These are phyloP conservation scores for Dryococelus australis DNA, from an alignment of 2,888 invertebrate species.

Conservation along the genomic window DNA sequence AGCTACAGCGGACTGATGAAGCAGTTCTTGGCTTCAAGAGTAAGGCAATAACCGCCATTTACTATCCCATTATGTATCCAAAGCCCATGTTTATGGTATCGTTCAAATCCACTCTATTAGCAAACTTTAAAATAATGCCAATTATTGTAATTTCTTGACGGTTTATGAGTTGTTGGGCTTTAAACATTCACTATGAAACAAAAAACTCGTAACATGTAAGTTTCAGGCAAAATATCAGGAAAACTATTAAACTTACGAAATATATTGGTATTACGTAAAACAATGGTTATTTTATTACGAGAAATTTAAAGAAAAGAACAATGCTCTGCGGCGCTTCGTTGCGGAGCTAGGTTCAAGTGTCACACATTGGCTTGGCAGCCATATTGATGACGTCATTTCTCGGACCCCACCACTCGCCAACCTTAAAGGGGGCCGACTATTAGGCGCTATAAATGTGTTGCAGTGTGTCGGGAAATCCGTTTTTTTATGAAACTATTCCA, in stretches of 20 bases:
- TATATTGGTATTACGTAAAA: not conserved
- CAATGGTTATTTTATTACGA: not conserved
- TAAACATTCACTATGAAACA: not conserved
- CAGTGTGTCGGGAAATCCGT: too few relatives aligned
- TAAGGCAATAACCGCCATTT: conserved; percentile 13
- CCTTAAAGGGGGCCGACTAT: not conserved
- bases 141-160: not conserved
- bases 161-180: conserved; percentile 8
- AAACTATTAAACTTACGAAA: not conserved
- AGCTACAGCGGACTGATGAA: not conserved
- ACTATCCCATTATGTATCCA: not conserved
- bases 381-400: conserved; percentile 1
- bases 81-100: too few relatives aligned
- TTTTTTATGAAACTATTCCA: too few relatives aligned
- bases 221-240: conserved; percentile 12
- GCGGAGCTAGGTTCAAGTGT: not conserved
- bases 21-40: not conserved
- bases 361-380: not conserved
- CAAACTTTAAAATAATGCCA: not conserved
- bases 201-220: not conserved
- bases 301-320: not conserved
- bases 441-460: too few relatives aligned
- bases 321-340: not conserved
- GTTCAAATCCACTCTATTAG: too few relatives aligned
- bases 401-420: not conserved